Conservation (phyloP, 2,113 vertebrate species). For the Callipepla squamata region DNA sequence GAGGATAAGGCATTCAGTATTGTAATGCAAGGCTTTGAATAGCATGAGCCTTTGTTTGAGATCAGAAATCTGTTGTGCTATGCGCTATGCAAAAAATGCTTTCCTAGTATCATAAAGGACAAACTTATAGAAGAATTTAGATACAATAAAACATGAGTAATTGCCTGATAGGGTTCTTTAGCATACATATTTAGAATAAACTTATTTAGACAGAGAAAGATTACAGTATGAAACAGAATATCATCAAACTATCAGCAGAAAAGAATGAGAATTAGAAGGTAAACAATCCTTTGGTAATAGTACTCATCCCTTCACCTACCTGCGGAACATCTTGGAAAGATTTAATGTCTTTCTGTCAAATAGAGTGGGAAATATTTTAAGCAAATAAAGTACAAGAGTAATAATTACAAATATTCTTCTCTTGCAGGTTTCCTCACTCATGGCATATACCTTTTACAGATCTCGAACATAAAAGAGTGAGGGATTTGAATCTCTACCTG, state of each 20-base stretch:
- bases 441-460: constrained; percentile 76
- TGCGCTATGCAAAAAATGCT: not conserved
- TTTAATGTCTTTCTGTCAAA: not conserved
- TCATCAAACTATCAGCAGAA: not conserved
- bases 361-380: not conserved
- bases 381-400: not conserved
- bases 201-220: not conserved
- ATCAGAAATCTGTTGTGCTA: not conserved
- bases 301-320: not conserved
- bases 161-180: not conserved
- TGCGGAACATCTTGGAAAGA: not conserved
- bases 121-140: not conserved
- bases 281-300: not conserved
- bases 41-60: not conserved
- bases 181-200: not conserved
- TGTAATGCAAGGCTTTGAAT: not conserved
- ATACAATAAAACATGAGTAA: not conserved
- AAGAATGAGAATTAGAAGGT: not conserved
- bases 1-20: not conserved
- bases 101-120: not conserved
- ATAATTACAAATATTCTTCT: not conserved
- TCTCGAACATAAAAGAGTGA: constrained; percentile 76
- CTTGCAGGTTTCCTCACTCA: constrained; percentile 83
- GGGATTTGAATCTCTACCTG: constrained; percentile 83
- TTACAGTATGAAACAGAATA: not conserved